Evolutionary conservation across 2,888 invertebrate species (phyloP).

Genomic region (Drosophila atroscutellata): DNA sequence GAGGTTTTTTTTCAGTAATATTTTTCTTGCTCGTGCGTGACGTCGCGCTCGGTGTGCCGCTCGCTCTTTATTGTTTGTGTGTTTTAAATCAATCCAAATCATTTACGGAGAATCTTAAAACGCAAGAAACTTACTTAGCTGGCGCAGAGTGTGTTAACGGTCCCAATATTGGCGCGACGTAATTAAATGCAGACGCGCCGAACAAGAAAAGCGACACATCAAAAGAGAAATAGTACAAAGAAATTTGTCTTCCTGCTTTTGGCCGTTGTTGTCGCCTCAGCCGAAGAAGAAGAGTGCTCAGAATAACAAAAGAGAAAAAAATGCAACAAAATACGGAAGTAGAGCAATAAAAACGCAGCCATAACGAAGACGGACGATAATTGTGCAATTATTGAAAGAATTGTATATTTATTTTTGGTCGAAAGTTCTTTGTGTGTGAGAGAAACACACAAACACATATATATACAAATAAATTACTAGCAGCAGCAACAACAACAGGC

Average conservation of each 20-base stretch:
- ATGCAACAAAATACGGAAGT: slow-evolving; percentile 70
- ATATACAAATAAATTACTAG: slow-evolving; percentile 49
- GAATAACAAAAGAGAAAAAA: slow-evolving; percentile 25
- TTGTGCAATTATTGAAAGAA: slow-evolving; percentile 65
- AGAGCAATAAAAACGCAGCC: slow-evolving; percentile 54
- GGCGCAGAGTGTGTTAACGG: slow-evolving; percentile 29
- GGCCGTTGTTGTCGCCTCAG: slow-evolving; percentile 38
- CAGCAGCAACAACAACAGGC: slow-evolving; percentile 45
- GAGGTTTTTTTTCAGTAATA: slow-evolving; percentile 42
- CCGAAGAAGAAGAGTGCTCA: slow-evolving; percentile 49
- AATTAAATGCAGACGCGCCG: slow-evolving; percentile 34
- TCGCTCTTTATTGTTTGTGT: slow-evolving; percentile 47
- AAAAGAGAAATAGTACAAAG: slow-evolving; percentile 56
- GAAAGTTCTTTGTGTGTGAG: slow-evolving; percentile 63
- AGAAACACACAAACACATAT: slow-evolving; percentile 31
- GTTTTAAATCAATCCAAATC: slow-evolving; percentile 47
- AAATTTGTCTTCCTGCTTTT: slow-evolving; percentile 70
- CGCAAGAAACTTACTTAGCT: slow-evolving; percentile 51
- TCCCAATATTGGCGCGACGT: slow-evolving; percentile 34
- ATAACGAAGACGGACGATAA: slow-evolving; percentile 46
- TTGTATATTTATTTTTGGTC: slow-evolving; percentile 66
- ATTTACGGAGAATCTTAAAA: slow-evolving; percentile 44
- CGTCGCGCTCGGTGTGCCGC: slow-evolving; percentile 42
- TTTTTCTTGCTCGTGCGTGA: slow-evolving; percentile 56
- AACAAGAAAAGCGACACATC: slow-evolving; percentile 39